phyloP scores from a whole-genome alignment of 2,797 vertebrate genomes.

The Pipistrellus pygmaeus region DNA sequence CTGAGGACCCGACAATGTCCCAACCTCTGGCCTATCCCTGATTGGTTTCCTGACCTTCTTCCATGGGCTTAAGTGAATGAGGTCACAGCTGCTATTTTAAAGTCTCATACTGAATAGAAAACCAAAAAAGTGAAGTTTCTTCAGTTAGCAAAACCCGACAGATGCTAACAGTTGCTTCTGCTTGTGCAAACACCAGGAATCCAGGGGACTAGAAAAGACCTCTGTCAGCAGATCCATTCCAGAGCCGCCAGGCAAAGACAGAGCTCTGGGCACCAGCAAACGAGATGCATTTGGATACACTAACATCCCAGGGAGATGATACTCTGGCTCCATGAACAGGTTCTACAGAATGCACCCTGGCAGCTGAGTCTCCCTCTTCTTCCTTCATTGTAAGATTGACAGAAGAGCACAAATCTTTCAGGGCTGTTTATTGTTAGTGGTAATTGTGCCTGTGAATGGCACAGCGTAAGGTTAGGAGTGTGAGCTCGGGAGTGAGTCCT shows the following conservation, averaged over 20 bases:
- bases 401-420: neutral
- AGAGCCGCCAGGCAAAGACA: neutral
- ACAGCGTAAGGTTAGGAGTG: neutral
- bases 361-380: neutral
- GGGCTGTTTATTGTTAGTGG: neutral
- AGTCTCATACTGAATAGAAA: neutral
- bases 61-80: neutral
- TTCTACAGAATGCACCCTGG: neutral
- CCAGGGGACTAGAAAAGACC: neutral
- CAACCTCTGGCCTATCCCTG: neutral
- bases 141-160: conserved; percentile 25
- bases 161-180: neutral
- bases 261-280: neutral
- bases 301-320: neutral
- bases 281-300: conserved; percentile 1
- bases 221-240: neutral
- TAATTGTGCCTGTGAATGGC: neutral
- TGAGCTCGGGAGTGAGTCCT: neutral
- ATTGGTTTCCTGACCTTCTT: neutral
- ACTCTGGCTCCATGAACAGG: neutral
- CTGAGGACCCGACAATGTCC: neutral
- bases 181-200: conserved; percentile 4
- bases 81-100: conserved; percentile 5
- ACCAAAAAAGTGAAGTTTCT: neutral
- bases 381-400: neutral